Percentiles rank a stretch among this genome's conserved stretches.
phyloP scores from a whole-genome alignment of 2,888 invertebrate genomes.

The Bellardia bayeri region DNA sequence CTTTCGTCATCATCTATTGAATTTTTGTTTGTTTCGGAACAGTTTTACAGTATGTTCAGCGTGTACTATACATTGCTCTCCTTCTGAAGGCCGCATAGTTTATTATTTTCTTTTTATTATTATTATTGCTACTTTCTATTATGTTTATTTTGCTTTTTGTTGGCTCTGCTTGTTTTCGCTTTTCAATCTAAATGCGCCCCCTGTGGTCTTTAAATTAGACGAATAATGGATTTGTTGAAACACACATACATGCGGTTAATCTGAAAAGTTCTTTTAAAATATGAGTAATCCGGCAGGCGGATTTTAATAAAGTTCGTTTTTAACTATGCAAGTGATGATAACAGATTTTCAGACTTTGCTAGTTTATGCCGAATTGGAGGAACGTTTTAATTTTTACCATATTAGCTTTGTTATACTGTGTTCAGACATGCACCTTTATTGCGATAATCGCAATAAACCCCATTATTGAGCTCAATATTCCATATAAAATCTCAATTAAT shows the following conservation, averaged over 20 bases:
- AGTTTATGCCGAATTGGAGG: no score
- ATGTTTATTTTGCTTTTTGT: background rate
- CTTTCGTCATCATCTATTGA: slow-evolving; percentile 39
- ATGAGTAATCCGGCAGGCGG: background rate
- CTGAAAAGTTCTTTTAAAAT: background rate
- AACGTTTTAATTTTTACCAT: no score
- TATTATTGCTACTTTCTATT: slow-evolving; percentile 24
- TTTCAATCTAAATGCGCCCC: slow-evolving; percentile 42
- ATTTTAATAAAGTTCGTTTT: no score
- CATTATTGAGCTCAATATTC: no score
- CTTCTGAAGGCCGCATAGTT: slow-evolving; percentile 59
- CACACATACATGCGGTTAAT: background rate
- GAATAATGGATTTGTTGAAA: slow-evolving; percentile 43
- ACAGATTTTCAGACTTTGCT: no score
- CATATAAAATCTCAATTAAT: no score
- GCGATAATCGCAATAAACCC: no score
- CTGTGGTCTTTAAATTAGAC: slow-evolving; percentile 51
- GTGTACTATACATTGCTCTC: slow-evolving; percentile 18
- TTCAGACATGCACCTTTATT: no score
- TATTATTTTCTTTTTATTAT: slow-evolving; percentile 41
- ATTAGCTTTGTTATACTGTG: no score
- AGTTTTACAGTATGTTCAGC: slow-evolving; percentile 11
- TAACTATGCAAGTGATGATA: no score
- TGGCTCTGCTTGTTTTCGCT: background rate
- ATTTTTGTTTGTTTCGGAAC: slow-evolving; percentile 25